Evolutionary conservation across 2,797 vertebrate genomes (phyloP), one percentile per base, ranked within the genome.

Genomic region (Serranus cabrilla): DNA sequence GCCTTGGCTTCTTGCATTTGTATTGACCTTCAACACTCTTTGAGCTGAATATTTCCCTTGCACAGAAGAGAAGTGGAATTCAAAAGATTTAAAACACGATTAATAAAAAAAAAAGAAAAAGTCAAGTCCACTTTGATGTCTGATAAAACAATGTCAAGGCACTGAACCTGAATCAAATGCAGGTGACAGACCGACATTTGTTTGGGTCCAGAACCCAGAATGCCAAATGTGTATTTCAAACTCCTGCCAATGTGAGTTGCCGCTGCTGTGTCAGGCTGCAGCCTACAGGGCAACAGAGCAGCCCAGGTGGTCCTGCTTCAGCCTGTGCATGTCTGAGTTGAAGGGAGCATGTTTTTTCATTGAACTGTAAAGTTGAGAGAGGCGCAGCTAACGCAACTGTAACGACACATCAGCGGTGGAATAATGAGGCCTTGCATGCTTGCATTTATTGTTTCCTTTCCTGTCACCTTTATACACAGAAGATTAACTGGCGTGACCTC

Each of bases 401-500:
- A 60, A 34, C 20, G 1, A 10, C 8, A 39, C 60, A 66, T 80
- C 46, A 69, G 55, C 34, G 13, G 54, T 57, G 20, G 49, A 71
- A 79, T 47, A 80, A 77, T 75, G 58, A 68, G 25, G 11, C 61
- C 11, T 31, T 66, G 72, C n/a, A 12, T 16, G 49, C 45, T 57
- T n/a, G 59, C 51, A 52, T 66, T 66, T 76, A 56, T 45, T 57
- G 61, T 54, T 76, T 80, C 5, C 70, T 80, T 83, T 58, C 76
- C n/a, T 79, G 72, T 73, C 63, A 16, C 65, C 51, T 64, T 74
- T 60, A 69, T 39, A 63, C 46, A 47, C 45, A 51, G 40, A 66
- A 49, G 63, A 76, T 84, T 82, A 67, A 82, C 7, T n/a, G 64
- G 13, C 62, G 71, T 80, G 86, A 86, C 76, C 80, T 85, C 71